Evolutionary conservation across 2,888 invertebrate species (phyloP).

Genomic region (Steinernema hermaphroditum): DNA sequence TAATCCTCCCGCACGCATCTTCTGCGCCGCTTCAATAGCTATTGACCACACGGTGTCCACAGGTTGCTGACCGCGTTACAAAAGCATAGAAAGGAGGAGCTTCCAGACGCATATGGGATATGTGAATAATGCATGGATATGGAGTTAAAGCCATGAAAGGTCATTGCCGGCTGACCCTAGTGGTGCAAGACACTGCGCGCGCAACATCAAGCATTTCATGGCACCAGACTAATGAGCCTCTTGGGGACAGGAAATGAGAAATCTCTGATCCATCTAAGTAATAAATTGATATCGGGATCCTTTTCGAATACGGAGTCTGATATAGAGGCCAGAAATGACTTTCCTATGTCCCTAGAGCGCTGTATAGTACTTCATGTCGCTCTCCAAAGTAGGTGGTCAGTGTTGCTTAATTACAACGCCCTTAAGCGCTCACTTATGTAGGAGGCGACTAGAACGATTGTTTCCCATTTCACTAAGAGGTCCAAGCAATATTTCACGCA

Average conservation of each 20-base stretch:
- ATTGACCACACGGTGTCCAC: background rate
- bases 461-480: no score
- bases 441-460: no score
- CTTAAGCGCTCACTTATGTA: no score
- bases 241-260: constrained; percentile 28
- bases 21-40: background rate
- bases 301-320: background rate
- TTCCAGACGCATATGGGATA: background rate
- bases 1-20: constrained; percentile 14
- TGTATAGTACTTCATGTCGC: background rate
- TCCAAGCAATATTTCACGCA: no score
- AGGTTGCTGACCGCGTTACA: background rate
- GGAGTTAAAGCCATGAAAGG: background rate
- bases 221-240: constrained; percentile 1
- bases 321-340: background rate
- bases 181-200: background rate
- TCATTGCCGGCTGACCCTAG: background rate
- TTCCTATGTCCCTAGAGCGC: background rate
- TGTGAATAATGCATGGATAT: background rate
- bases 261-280: constrained; percentile 7
- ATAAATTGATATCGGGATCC: background rate
- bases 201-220: constrained; percentile 10
- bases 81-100: background rate
- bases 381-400: no score
- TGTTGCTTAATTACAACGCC: no score